Conservation (phyloP, 1,140 invertebrate species). For the Ctenoplectra terminalis region DNA sequence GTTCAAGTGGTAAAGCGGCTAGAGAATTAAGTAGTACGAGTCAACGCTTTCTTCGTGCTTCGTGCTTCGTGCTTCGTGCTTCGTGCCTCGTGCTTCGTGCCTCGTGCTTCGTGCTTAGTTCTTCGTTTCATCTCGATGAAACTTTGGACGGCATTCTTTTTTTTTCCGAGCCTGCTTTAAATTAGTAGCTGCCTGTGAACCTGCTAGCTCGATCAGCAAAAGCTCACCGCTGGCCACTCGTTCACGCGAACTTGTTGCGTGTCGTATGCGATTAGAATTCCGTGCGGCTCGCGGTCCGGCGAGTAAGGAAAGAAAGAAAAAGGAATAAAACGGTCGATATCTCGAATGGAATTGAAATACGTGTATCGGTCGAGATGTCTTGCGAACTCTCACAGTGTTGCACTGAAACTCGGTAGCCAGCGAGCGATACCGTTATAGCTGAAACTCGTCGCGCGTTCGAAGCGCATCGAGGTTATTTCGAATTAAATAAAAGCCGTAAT, state of each 20-base stretch:
- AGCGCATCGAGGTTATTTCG: slow-evolving; percentile 22
- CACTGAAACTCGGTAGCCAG: not conserved
- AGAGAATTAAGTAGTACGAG: not conserved
- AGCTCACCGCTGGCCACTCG: slow-evolving; percentile 20
- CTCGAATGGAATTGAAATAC: not conserved
- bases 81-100: too few species aligned
- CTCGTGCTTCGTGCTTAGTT: too few species aligned
- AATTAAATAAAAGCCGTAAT: slow-evolving; percentile 45
- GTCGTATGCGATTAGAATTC: slow-evolving; percentile 51
- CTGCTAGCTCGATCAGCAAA: not conserved
- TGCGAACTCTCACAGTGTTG: too few species aligned
- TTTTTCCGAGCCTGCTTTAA: too few species aligned
- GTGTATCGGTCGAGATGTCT: too few species aligned
- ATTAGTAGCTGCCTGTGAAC: too few species aligned
- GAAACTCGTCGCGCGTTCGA: slow-evolving; percentile 4
- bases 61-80: not conserved
- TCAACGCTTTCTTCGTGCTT: not conserved
- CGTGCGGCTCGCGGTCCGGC: not conserved
- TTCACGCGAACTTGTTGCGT: slow-evolving; percentile 68
- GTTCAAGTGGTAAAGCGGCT: too few species aligned
- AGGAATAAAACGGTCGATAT: not conserved
- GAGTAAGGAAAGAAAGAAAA: not conserved
- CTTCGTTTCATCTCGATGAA: too few species aligned
- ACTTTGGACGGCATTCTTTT: too few species aligned
- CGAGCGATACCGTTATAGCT: not conserved